Evolutionary conservation across 2,797 vertebrate genomes (phyloP).

Genomic region (Pachyuromys duprasi): DNA sequence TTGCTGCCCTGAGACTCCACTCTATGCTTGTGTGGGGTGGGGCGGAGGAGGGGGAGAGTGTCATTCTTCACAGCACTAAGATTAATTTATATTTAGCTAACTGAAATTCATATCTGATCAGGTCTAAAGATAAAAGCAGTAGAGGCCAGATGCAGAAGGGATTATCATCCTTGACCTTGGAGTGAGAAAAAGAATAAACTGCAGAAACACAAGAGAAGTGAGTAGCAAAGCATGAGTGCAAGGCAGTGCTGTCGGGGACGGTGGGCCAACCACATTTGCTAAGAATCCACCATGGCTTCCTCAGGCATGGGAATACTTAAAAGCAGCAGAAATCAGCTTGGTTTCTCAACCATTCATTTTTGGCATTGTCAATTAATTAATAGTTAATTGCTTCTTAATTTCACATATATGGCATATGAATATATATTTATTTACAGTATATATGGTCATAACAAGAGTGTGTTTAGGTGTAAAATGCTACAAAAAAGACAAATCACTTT

Average conservation of each 20-base stretch:
- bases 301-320: constrained; percentile 67
- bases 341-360: constrained; percentile 76
- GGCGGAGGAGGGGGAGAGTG: background rate
- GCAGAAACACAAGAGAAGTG: constrained; percentile 64
- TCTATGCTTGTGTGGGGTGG: background rate
- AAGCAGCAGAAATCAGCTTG: constrained; percentile 75
- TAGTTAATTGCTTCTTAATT: background rate
- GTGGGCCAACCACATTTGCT: background rate
- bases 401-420: background rate
- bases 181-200: constrained; percentile 52
- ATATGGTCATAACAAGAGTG: constrained; percentile 25
- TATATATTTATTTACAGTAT: background rate
- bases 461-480: background rate
- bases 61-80: background rate
- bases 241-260: constrained; percentile 59
- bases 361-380: background rate
- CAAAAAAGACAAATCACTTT: background rate
- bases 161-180: constrained; percentile 15
- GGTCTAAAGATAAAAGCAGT: constrained; percentile 19
- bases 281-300: constrained; percentile 76
- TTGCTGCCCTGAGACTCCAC: background rate
- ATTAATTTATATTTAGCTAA: background rate
- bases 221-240: constrained; percentile 64
- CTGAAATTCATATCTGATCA: constrained; percentile 11
- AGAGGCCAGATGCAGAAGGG: constrained; percentile 27